A percentile compares a stretch with the other conserved stretches of the same genome.
These are phyloP conservation scores for Parotocinclus haroldoi DNA, from an alignment of 2,797 vertebrate species.

Conservation along the genomic window DNA sequence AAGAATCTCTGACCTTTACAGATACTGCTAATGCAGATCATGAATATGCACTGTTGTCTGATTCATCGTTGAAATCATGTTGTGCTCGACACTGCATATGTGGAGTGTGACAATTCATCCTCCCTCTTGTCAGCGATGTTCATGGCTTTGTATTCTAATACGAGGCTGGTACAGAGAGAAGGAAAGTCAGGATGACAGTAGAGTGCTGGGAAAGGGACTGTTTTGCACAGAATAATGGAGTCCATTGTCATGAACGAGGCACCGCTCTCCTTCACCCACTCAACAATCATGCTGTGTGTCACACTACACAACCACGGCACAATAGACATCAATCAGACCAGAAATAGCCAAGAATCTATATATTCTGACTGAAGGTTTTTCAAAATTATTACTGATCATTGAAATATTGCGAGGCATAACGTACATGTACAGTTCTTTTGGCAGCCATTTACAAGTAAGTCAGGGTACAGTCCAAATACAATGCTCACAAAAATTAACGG, in stretches of 20 bases:
- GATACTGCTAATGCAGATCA: constrained; percentile 42
- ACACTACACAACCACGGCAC: constrained; percentile 37
- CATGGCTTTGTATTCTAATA: constrained; percentile 31
- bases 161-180: constrained; percentile 21
- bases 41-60: constrained; percentile 35
- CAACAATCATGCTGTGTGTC: constrained; percentile 24
- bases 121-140: constrained; percentile 35
- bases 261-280: constrained; percentile 27
- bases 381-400: too few relatives aligned
- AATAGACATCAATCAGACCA: constrained; percentile 36
- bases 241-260: constrained; percentile 28
- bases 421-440: too few relatives aligned
- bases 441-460: too few relatives aligned
- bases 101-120: constrained; percentile 24
- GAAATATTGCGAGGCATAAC: too few relatives aligned
- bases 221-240: constrained; percentile 44
- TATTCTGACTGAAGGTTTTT: not conserved
- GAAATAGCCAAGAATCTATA: not conserved
- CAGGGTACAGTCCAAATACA: too few relatives aligned
- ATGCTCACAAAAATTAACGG: too few relatives aligned
- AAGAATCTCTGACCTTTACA: not conserved
- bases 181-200: constrained; percentile 42
- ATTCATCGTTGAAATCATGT: constrained; percentile 19
- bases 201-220: constrained; percentile 22
- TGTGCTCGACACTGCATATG: constrained; percentile 16